phyloP scores from a whole-genome alignment of 1,140 invertebrate genomes.

The Physella acuta region DNA sequence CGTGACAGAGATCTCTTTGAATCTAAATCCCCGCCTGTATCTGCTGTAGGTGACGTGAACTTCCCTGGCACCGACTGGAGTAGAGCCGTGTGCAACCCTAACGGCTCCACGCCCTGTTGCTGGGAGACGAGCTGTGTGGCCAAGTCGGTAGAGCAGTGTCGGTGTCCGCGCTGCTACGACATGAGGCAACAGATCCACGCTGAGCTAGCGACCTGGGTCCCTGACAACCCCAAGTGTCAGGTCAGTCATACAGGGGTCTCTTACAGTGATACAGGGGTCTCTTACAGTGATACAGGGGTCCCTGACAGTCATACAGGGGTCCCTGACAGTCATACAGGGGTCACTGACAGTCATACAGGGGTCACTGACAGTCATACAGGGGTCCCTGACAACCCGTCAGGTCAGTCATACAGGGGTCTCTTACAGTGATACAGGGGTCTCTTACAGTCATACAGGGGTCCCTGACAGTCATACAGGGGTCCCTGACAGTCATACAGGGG shows the following conservation, averaged over 20 bases:
- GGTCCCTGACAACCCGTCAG: too few species aligned
- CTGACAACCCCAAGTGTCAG: conserved; percentile 20
- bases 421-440: too few species aligned
- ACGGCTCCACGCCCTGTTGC: conserved; percentile 31
- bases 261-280: too few species aligned
- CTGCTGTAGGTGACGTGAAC: neutral
- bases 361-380: too few species aligned
- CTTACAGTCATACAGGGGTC: too few species aligned
- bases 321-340: too few species aligned
- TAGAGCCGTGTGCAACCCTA: conserved; percentile 31
- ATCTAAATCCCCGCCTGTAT: neutral
- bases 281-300: too few species aligned
- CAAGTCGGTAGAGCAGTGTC: conserved; percentile 21
- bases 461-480: too few species aligned
- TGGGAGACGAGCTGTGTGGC: conserved; percentile 22
- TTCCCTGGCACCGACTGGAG: conserved; percentile 13
- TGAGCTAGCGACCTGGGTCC: conserved; percentile 28
- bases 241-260: too few species aligned
- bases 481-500: too few species aligned
- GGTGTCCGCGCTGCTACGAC: conserved; percentile 26
- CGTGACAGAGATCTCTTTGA: neutral
- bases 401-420: too few species aligned
- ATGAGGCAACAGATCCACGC: conserved; percentile 27
- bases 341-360: too few species aligned
- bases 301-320: neutral